Conservation (phyloP, 2,113 vertebrate species). For the Rhea americana region DNA sequence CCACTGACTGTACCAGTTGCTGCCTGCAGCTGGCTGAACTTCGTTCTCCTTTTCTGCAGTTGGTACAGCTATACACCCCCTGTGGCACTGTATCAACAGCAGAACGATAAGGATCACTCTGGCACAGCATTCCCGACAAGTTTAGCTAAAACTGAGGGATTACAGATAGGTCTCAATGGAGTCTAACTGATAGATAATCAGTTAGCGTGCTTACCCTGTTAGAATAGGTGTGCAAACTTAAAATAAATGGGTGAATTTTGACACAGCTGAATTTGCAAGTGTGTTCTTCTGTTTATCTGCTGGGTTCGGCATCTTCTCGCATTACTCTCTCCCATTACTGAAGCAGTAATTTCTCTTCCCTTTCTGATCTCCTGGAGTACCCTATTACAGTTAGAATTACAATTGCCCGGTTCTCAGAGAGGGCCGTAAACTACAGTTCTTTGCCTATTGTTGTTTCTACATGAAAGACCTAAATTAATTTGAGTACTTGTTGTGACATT, state of each 20-base stretch:
- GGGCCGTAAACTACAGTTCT: neutral
- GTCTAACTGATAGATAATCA: neutral
- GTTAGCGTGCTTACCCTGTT: neutral
- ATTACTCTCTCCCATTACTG: neutral
- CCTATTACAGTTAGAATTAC: neutral
- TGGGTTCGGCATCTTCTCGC: neutral
- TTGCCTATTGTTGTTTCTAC: neutral
- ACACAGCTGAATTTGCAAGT: neutral
- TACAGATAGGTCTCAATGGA: neutral
- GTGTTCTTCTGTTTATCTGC: neutral
- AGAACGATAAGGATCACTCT: neutral
- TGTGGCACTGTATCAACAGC: neutral
- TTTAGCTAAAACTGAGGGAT: neutral
- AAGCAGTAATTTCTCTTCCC: neutral
- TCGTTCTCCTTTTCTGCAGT: neutral
- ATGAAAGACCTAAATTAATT: neutral
- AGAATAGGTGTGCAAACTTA: neutral
- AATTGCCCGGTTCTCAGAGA: neutral
- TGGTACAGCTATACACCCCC: neutral
- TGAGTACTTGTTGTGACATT: neutral
- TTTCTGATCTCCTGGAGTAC: neutral
- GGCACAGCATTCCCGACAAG: neutral
- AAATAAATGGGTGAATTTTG: fast-evolving
- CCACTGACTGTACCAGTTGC: neutral
- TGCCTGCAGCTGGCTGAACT: neutral